Base-by-base conservation (phyloP, 2,888 invertebrate species). In the Macrophya alboannulata region DNA sequence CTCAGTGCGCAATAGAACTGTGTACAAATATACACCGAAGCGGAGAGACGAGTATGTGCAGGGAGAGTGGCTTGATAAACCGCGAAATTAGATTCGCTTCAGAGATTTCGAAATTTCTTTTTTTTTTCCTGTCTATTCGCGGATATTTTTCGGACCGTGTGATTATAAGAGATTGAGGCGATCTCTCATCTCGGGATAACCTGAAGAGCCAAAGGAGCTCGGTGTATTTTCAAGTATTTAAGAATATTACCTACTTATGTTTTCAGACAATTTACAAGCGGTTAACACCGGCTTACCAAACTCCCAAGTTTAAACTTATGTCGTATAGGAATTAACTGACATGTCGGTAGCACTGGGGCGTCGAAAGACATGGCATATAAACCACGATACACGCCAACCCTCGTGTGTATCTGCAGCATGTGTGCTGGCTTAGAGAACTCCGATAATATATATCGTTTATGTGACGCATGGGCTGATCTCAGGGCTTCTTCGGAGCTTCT, bases 251-350 rank as follows among this genome's bases (percentile, higher is more conserved):
- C 37, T 31, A 17, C 74, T 45, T 77, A 3, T 81, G 81, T 81
- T 81, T 81, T 81, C n/a, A 62, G 81, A 81, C 81, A 81, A 81
- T 81, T 81, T 81, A 81, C 81, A 81, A 81, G 81, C 59, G 37
- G 17, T 81, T 43, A 81, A 51, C 15, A 21, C 62, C 40, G 21
- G 81, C 79, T 59, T 59, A 59, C 40, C 1, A 21, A 74, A 45
- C 45, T 25, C 40, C 43, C 17, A 15, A 4, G 10, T 68, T 68
- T 37, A 68, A 68, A 68, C 68, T 68, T 15, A 43, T 45, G 74
- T 45, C 45, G 51, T n/a, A n/a, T 51, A 77, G 77, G 21, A 9
- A 17, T 48, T 25, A 25, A 15, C 25, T 76, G 21, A 45, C 79
- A 25, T 31, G 76, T 9, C 25, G 21, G 55, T 55, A 59, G 48